Evolutionary conservation across 2,113 vertebrate species (phyloP), one percentile per base, ranked within the genome.

Genomic region (Seriola aureovittata): DNA sequence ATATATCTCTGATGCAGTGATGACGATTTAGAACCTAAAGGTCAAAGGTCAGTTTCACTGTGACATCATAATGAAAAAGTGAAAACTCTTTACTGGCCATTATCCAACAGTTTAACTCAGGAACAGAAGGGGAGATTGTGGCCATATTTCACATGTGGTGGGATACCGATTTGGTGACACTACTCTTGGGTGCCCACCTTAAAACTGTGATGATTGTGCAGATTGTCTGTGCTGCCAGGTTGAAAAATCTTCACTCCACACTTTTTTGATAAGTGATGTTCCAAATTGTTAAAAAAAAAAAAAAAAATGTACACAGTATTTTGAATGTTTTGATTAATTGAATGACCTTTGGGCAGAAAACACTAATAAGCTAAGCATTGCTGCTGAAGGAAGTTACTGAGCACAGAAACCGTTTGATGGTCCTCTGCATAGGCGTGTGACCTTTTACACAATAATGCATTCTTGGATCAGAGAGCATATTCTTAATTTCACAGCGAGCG

Each of bases 401-500:
- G 57, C 59, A 70, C 23, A 29, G 46, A 81, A 73, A 71, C 59
- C 3, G 0, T 54, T 75, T 79, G 78, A 75, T 38, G 62, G 38
- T 71, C 62, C 54, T 36, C 63, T 60, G 65, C 70, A 46, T 23
- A 3, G n/a, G 57, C 74, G 3, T 67, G 63, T 90, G 85, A 93
- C 81, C 83, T 89, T 89, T 93, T 71, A 65, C 67, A 84, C 71
- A 76, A 69, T 81, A 81, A 77, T 58, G 59, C 72, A 64, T 80
- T 73, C 74, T 74, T 80, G 87, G 91, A 91, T 93, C 87, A 78
- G 42, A 84, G 86, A 88, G 78, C 92, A 70, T 82, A 72, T 71
- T 84, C 80, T 82, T 91, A 68, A 89, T 88, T 89, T 93, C 67
- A 85, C 66, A 82, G 82, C 88, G 60, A 84, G 84, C 81, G 84